phyloP scores from a whole-genome alignment of 23 tunicate species.

The Botrylloides violaceus region DNA sequence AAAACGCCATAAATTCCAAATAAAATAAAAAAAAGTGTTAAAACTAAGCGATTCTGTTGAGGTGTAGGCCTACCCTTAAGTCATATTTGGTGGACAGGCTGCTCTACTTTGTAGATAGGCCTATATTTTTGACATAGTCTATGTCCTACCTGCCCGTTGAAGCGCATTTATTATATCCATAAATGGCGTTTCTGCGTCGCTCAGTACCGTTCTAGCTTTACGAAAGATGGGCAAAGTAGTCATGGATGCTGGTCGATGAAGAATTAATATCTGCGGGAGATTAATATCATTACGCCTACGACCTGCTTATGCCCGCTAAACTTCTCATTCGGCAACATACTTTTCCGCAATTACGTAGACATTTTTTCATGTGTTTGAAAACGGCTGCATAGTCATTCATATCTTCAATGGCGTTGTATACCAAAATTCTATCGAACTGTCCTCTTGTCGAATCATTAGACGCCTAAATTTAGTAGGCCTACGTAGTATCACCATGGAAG shows the following conservation, averaged over 20 bases:
- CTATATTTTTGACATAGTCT: too few species aligned
- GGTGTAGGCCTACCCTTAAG: too few species aligned
- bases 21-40: too few species aligned
- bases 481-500: not conserved
- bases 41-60: too few species aligned
- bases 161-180: conserved; percentile 66
- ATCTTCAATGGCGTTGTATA: conserved; percentile 46
- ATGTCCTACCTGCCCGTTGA: conserved; percentile 48
- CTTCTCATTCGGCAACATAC: too few species aligned
- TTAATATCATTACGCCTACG: too few species aligned
- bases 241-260: conserved; percentile 57
- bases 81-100: too few species aligned
- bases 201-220: conserved; percentile 32
- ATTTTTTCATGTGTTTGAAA: conserved; percentile 30
- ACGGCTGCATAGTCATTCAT: conserved; percentile 49
- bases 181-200: conserved; percentile 55
- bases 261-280: conserved; percentile 41
- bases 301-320: too few species aligned
- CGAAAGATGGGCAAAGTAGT: conserved; percentile 73
- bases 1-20: too few species aligned
- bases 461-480: not conserved
- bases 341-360: conserved; percentile 52
- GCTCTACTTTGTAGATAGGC: too few species aligned
- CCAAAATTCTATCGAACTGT: conserved; percentile 61
- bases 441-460: not conserved